These are phyloP conservation scores for Dorcus parallelipipedus DNA, from an alignment of 2,888 invertebrate genomes.

Conservation along the genomic window DNA sequence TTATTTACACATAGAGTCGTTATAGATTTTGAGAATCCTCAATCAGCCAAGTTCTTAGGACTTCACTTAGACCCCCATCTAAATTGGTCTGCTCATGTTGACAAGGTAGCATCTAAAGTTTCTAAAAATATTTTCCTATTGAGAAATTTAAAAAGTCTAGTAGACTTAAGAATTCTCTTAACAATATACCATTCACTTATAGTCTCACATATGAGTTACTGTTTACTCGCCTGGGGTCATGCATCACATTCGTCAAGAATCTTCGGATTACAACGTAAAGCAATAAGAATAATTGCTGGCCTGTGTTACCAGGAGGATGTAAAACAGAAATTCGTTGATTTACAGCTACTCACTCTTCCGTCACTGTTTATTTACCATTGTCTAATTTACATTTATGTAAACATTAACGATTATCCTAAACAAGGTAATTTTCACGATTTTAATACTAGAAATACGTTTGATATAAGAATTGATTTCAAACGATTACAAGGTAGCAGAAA, in stretches of 20 bases:
- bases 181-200: no score
- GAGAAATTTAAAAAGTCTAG: no score
- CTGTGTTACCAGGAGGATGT: not conserved
- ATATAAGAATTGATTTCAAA: not conserved
- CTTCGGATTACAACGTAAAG: not conserved
- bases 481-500: not conserved
- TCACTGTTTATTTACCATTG: not conserved
- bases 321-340: not conserved
- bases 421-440: not conserved
- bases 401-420: not conserved
- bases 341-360: not conserved
- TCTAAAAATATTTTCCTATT: no score
- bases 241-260: not conserved
- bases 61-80: no score
- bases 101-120: no score
- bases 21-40: no score
- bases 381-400: not conserved
- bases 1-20: no score
- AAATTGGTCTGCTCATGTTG: no score
- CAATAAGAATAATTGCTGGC: not conserved
- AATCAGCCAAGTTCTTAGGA: no score
- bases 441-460: not conserved
- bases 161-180: no score
- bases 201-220: not conserved
- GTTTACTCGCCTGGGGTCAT: not conserved